A percentile compares a stretch with the other conserved stretches of the same genome.
Conservation (phyloP, 2,888 invertebrate species). For the Acleris holmiana region DNA sequence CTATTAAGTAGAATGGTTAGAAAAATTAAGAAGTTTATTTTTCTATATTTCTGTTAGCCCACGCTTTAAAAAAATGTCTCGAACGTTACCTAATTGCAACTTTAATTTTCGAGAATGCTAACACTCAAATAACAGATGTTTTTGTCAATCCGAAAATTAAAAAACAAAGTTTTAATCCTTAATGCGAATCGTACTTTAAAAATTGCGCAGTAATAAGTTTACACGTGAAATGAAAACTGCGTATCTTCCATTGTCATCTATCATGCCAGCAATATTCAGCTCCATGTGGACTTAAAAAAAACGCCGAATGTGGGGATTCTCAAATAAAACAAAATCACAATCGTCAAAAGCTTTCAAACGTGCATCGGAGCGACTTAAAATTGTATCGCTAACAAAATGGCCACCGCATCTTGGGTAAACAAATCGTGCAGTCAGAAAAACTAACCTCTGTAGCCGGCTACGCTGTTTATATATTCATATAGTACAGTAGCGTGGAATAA, state of each 20-base stretch:
- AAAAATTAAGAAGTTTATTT: too few species aligned
- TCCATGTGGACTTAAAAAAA: constrained; percentile 43
- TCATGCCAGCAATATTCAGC: constrained; percentile 9
- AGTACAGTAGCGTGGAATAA: too few species aligned
- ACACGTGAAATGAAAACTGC: constrained; percentile 1
- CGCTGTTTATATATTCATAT: too few species aligned
- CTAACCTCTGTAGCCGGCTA: too few species aligned
- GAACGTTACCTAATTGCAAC: too few species aligned
- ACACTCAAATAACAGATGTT: too few species aligned
- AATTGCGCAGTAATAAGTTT: constrained; percentile 2
- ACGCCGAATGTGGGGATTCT: constrained; percentile 57
- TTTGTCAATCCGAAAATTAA: too few species aligned
- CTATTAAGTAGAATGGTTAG: too few species aligned
- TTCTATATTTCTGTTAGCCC: too few species aligned
- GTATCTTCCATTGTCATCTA: constrained; percentile 2
- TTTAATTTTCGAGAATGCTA: too few species aligned
- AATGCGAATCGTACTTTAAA: constrained; percentile 1
- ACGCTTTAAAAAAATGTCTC: too few species aligned
- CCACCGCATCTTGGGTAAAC: not conserved
- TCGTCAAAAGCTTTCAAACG: constrained; percentile 85
- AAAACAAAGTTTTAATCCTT: too few species aligned
- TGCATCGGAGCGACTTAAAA: constrained; percentile 56
- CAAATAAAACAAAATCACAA: constrained; percentile 83
- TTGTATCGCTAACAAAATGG: not conserved
- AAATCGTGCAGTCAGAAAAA: not conserved